phyloP scores from a whole-genome alignment of 1,140 invertebrate genomes.

The Bombus sibiricus region DNA sequence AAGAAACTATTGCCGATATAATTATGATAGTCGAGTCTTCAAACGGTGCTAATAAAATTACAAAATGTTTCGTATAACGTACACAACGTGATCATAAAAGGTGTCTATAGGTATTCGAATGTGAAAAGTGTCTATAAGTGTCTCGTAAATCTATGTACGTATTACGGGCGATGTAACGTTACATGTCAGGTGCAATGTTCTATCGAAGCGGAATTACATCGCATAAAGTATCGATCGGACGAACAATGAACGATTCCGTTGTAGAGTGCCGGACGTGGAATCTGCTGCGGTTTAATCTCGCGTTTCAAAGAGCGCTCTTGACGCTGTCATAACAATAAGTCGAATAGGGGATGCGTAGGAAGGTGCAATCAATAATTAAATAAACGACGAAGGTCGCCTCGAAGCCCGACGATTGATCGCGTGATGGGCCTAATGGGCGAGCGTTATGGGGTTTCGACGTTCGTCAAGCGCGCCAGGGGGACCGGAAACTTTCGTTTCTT shows the following conservation, averaged over 20 bases:
- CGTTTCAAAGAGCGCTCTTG: background rate
- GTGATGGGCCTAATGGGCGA: constrained; percentile 11
- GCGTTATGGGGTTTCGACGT: constrained; percentile 47
- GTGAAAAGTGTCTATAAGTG: no score
- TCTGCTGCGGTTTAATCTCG: background rate
- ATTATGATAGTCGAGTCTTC: no score
- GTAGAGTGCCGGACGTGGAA: background rate
- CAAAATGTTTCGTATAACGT: background rate
- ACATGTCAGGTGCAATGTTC: background rate
- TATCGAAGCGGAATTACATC: background rate
- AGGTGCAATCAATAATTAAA: constrained; percentile 62
- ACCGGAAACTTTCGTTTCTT: constrained; percentile 1
- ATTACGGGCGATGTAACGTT: background rate
- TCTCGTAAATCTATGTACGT: background rate
- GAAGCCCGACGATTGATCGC: constrained; percentile 55
- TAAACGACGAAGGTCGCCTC: constrained; percentile 50
- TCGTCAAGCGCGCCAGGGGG: background rate
- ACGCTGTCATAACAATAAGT: constrained; percentile 44
- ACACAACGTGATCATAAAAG: no score
- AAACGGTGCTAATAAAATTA: no score
- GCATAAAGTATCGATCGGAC: background rate
- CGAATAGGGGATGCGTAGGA: constrained; percentile 1
- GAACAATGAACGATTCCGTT: background rate
- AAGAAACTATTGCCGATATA: no score
- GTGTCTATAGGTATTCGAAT: background rate